Evolutionary conservation across 2,113 vertebrate genomes (phyloP).

Genomic region (Pseudopodoces humilis): DNA sequence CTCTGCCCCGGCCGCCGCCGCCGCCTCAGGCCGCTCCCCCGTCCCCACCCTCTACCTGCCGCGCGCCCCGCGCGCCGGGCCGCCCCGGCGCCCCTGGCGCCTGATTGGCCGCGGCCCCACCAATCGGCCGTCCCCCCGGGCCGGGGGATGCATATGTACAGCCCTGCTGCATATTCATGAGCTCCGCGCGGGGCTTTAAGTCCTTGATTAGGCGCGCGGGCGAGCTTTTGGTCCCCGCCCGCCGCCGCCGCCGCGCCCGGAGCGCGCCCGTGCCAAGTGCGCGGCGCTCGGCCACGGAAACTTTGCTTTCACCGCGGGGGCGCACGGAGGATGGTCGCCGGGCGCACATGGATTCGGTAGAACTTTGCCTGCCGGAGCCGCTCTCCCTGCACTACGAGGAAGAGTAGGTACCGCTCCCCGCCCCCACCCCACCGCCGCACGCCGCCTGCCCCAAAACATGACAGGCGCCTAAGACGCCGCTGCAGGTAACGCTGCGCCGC

Average conservation of each 20-base stretch:
- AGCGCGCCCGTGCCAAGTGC: conserved; percentile 88
- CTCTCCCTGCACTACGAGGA: conserved; percentile 99
- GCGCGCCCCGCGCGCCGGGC: conserved; percentile 69
- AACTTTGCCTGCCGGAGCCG: conserved; percentile 96
- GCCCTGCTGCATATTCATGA: conserved; percentile 96
- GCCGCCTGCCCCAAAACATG: background rate
- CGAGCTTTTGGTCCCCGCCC: conserved; percentile 90
- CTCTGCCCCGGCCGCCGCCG: background rate
- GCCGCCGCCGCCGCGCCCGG: conserved; percentile 75
- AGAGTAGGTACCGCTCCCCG: conserved; percentile 96
- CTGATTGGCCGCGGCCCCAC: conserved; percentile 86
- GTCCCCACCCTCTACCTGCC: conserved; percentile 74
- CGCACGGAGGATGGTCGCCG: conserved; percentile 88
- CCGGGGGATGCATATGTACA: conserved; percentile 94
- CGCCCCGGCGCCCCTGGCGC: conserved; percentile 73
- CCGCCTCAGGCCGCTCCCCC: conserved; percentile 55
- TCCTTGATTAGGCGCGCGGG: conserved; percentile 97
- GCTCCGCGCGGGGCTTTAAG: conserved; percentile 96
- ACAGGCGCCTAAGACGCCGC: conserved; percentile 10
- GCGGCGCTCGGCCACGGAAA: conserved; percentile 85
- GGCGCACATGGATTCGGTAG: conserved; percentile 98
- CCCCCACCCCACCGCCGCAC: conserved; percentile 24
- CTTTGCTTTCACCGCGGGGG: conserved; percentile 90
- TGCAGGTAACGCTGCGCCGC: conserved; percentile 57
- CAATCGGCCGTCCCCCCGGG: conserved; percentile 81